phyloP scores from a whole-genome alignment of 2,888 invertebrate species.

The Sclerodermus sp. region DNA sequence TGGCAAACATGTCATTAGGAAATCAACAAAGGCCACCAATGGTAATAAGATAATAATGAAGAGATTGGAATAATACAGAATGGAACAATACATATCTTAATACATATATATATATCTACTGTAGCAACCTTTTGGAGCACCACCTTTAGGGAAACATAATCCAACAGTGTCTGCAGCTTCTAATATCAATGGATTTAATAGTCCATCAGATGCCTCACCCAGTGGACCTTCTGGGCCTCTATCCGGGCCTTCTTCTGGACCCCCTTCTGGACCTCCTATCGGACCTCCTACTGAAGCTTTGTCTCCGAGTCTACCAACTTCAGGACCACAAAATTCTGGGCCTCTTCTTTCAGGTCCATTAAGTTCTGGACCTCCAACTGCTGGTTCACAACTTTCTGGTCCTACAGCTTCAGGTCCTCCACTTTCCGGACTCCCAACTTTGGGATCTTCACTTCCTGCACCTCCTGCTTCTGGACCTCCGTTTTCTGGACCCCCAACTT shows the following conservation, averaged over 20 bases:
- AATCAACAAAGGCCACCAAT: slow-evolving; percentile 35
- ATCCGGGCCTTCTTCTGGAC: no score
- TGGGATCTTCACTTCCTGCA: background rate
- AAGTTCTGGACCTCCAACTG: slow-evolving; percentile 3
- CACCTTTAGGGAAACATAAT: slow-evolving; percentile 31
- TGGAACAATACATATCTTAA: slow-evolving; percentile 1
- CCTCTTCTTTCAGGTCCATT: no score
- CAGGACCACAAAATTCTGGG: no score
- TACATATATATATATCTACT: slow-evolving; percentile 2
- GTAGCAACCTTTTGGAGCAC: slow-evolving; percentile 33
- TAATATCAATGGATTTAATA: slow-evolving; percentile 41
- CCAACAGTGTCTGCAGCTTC: slow-evolving; percentile 26
- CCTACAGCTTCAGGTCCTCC: no score
- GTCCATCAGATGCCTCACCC: slow-evolving; percentile 29
- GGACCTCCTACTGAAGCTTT: no score
- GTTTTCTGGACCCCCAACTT: background rate
- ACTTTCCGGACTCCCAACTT: no score
- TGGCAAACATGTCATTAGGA: slow-evolving; percentile 41
- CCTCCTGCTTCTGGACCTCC: slow-evolving; percentile 6
- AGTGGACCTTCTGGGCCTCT: slow-evolving; percentile 14
- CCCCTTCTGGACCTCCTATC: no score
- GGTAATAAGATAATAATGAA: slow-evolving; percentile 19
- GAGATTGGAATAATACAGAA: no score
- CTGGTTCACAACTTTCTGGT: background rate
- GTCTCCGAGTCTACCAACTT: no score